phyloP scores from a whole-genome alignment of 2,113 vertebrate species.

The Atrichornis clamosus region DNA sequence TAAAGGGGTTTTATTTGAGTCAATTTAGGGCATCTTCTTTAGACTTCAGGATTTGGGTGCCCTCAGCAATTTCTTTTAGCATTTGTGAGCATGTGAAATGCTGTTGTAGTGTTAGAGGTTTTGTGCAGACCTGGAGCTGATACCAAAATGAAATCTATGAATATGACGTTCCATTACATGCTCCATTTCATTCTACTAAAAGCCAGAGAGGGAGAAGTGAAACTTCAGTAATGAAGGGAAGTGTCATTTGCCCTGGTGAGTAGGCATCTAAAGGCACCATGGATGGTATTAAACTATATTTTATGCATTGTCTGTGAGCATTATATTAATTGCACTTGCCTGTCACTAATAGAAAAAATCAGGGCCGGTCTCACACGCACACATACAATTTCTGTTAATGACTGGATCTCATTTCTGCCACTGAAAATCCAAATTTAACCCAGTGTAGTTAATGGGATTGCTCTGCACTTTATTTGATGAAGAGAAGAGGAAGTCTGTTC shows the following conservation, averaged over 20 bases:
- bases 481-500: not conserved
- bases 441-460: not conserved
- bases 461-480: not conserved
- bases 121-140: constrained; percentile 18
- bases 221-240: not conserved
- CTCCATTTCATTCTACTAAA: constrained; percentile 20
- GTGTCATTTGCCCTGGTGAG: not conserved
- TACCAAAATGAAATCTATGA: not conserved
- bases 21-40: constrained; percentile 7
- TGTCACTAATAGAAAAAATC: not conserved
- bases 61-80: constrained; percentile 12
- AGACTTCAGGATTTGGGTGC: not conserved
- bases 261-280: not conserved
- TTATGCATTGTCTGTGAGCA: not conserved
- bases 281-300: not conserved
- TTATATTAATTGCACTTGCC: not conserved
- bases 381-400: not conserved
- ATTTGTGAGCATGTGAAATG: not conserved
- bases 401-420: not conserved
- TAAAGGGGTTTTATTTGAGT: not conserved
- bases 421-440: not conserved
- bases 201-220: not conserved
- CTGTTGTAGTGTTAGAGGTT: not conserved
- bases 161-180: constrained; percentile 11
- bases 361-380: not conserved